phyloP scores from a whole-genome alignment of 35 echinoderm and acorn worm genomes.

The Eucidaris tribuloides region DNA sequence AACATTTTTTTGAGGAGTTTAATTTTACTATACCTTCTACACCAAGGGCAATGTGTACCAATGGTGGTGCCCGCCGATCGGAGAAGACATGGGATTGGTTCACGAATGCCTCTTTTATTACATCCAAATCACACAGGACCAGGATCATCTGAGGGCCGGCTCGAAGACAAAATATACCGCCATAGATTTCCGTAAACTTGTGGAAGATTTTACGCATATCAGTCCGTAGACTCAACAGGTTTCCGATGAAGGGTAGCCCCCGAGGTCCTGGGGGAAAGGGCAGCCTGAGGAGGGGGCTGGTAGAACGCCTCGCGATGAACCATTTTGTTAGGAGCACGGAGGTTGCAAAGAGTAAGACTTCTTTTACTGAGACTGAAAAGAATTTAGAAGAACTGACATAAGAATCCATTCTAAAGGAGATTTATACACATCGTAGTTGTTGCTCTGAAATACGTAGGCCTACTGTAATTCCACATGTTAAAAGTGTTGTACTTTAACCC shows the following conservation, averaged over 20 bases:
- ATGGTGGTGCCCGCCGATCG: not conserved
- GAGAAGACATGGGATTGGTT: constrained; percentile 20
- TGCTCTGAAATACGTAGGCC: no score
- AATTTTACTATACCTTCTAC: constrained; percentile 23
- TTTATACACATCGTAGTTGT: no score
- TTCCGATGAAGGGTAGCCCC: not conserved
- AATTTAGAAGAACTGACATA: no score
- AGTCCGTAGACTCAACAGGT: not conserved
- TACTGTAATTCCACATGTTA: no score
- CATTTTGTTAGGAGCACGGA: no score
- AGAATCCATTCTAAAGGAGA: no score
- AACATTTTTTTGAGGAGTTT: no score
- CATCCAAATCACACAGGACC: not conserved
- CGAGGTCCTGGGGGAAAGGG: not conserved
- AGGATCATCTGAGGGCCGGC: not conserved
- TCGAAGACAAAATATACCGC: constrained; percentile 1
- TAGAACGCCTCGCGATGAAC: no score
- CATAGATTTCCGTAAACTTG: not conserved
- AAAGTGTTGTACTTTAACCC: no score
- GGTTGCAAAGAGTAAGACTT: no score
- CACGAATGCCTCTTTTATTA: constrained; percentile 25
- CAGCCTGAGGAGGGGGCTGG: no score
- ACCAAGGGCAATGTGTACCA: not conserved
- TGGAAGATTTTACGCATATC: not conserved
- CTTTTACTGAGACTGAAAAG: no score